A percentile compares a stretch with the other conserved stretches of the same genome.
Evolutionary conservation across 2,113 vertebrate genomes (phyloP).

Genomic region (Odobenus rosmarus): DNA sequence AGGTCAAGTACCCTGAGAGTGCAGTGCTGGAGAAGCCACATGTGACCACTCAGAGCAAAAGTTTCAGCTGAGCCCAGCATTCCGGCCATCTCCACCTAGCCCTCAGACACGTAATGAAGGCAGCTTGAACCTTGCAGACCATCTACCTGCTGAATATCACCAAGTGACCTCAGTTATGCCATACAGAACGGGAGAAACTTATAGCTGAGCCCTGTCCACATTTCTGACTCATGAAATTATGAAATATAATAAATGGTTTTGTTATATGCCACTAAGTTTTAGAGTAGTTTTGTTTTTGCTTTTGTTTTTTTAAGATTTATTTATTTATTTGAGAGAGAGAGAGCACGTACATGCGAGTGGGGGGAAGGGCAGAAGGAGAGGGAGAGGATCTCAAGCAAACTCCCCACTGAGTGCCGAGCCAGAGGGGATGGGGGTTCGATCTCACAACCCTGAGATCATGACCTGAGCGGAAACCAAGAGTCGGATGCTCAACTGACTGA

Average conservation of each 20-base stretch:
- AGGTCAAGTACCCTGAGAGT: background rate
- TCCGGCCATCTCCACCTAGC: background rate
- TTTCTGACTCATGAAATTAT: background rate
- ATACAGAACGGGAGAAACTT: background rate
- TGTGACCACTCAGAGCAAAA: background rate
- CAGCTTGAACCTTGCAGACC: background rate
- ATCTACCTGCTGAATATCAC: background rate
- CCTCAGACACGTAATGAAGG: background rate
- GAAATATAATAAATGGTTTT: background rate
- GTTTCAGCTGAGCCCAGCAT: background rate
- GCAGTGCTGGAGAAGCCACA: background rate
- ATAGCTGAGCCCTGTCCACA: background rate
- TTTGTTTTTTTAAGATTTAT: background rate
- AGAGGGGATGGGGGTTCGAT: background rate
- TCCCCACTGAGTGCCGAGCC: background rate
- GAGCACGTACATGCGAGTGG: background rate
- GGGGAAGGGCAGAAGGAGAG: background rate
- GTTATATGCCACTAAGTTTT: background rate
- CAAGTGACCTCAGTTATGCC: background rate
- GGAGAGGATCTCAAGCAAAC: background rate
- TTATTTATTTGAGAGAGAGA: background rate
- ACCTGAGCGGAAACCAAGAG: background rate
- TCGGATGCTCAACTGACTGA: background rate
- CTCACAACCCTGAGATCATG: background rate
- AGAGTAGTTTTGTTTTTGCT: background rate